Evolutionary conservation across 2,113 vertebrate species (phyloP).

Genomic region (Sorex fumeus): DNA sequence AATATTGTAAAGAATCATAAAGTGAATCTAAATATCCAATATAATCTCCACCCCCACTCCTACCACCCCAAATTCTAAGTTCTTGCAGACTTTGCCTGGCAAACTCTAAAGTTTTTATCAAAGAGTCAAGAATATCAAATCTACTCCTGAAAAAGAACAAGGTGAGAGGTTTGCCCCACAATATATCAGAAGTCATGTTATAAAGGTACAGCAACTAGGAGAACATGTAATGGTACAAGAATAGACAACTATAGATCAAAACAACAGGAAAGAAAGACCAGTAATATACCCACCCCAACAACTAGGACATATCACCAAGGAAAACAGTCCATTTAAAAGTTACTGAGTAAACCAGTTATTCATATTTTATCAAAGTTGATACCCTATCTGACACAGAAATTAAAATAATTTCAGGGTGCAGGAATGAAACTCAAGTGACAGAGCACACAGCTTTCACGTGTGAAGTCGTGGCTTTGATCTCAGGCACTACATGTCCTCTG

Average conservation of each 20-base stretch:
- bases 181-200: neutral
- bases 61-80: neutral
- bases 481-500: no score
- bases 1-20: conserved; percentile 24
- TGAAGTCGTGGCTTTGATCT: no score
- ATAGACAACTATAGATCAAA: neutral
- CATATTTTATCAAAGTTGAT: neutral
- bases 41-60: neutral
- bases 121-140: neutral
- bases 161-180: neutral
- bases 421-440: neutral
- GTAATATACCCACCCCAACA: neutral
- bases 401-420: conserved; percentile 25
- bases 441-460: no score
- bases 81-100: neutral
- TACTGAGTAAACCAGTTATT: conserved; percentile 27
- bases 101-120: neutral
- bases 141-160: neutral
- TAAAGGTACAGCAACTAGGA: neutral
- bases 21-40: conserved; percentile 16
- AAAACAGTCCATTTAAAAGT: neutral
- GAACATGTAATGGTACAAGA: neutral
- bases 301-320: neutral
- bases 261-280: neutral
- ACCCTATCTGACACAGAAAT: neutral